phyloP scores from a whole-genome alignment of 2,113 vertebrate species.

The Boulengeromyrus knoepffleri region DNA sequence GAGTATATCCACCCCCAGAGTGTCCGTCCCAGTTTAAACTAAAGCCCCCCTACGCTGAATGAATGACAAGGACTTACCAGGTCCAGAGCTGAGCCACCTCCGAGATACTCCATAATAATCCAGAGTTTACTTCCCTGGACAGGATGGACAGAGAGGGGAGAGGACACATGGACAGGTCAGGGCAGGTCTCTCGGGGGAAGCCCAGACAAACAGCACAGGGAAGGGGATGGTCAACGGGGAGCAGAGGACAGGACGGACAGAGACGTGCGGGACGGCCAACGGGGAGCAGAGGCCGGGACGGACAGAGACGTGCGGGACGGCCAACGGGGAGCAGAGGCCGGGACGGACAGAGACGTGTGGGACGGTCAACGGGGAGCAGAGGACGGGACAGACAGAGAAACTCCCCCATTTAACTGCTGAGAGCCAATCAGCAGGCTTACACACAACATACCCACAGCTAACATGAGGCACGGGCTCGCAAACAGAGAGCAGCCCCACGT shows the following conservation, averaged over 20 bases:
- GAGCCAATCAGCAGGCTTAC: neutral
- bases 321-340: neutral
- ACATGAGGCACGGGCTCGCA: neutral
- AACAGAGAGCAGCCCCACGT: neutral
- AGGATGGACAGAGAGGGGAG: slow-evolving; percentile 1
- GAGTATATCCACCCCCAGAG: neutral
- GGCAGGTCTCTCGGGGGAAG: neutral
- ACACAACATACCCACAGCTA: neutral
- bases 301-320: neutral
- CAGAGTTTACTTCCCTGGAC: slow-evolving; percentile 65
- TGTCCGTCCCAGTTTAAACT: neutral
- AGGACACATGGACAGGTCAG: neutral
- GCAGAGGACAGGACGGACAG: neutral
- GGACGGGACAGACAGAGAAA: too few relatives aligned
- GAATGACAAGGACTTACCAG: slow-evolving; percentile 52
- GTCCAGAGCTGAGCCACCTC: slow-evolving; percentile 69
- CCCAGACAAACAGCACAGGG: neutral
- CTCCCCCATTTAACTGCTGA: too few relatives aligned
- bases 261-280: neutral
- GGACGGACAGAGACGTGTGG: neutral
- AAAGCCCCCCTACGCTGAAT: neutral
- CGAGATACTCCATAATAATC: slow-evolving; percentile 75
- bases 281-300: neutral
- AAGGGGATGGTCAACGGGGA: neutral
- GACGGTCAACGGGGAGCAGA: too few relatives aligned